phyloP scores from a whole-genome alignment of 2,113 vertebrate genomes.

The Ceuthmochares aereus region DNA sequence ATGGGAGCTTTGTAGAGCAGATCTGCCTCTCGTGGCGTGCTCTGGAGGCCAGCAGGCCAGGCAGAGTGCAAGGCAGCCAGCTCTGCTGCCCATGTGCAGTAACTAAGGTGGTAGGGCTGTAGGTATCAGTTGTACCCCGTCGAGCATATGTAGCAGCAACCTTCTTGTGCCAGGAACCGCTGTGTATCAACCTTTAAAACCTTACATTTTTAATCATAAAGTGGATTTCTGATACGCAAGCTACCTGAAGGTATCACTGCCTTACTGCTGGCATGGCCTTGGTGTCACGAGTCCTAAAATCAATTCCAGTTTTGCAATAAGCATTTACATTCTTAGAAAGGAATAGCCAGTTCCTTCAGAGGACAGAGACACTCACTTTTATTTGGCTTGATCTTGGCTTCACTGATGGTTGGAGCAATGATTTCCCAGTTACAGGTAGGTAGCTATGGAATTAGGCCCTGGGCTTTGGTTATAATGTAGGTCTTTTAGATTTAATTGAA shows the following conservation, averaged over 20 bases:
- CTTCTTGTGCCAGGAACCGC: background rate
- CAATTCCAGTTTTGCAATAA: background rate
- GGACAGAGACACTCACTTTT: accelerated
- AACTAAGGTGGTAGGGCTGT: background rate
- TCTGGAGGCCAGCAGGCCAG: background rate
- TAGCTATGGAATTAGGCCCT: background rate
- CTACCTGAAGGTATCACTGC: background rate
- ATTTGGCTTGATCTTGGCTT: background rate
- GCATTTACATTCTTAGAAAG: background rate
- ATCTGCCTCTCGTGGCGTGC: background rate
- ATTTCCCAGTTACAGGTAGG: background rate
- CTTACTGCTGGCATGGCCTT: background rate
- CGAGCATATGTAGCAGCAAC: background rate
- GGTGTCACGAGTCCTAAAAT: background rate
- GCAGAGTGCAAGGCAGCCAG: background rate
- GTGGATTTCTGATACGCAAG: background rate
- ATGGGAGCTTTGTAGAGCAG: background rate
- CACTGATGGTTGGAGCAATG: background rate
- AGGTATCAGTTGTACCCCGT: background rate
- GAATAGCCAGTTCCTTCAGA: background rate
- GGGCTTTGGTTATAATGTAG: background rate
- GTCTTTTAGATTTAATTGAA: background rate
- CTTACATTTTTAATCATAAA: background rate
- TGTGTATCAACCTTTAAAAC: background rate
- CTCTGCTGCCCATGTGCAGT: background rate